Evolutionary conservation across 1,140 invertebrate genomes (phyloP).

Genomic region (Samia ricini): DNA sequence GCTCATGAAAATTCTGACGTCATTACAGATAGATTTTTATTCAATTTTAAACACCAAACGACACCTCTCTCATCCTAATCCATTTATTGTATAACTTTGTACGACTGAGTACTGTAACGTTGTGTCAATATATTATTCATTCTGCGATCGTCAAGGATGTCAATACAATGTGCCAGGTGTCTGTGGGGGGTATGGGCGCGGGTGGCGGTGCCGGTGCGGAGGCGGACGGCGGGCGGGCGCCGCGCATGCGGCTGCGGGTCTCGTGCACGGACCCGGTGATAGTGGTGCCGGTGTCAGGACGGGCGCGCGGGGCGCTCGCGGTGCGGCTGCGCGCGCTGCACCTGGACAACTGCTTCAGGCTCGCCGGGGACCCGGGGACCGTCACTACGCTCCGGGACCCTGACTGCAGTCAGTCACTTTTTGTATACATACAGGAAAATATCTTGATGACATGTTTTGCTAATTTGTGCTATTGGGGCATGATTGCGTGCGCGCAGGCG

Average conservation of each 20-base stretch:
- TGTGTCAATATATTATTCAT: too few relatives aligned
- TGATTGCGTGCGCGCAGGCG: conserved; percentile 13
- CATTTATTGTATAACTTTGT: too few relatives aligned
- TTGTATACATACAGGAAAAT: not conserved
- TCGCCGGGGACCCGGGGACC: conserved; percentile 79
- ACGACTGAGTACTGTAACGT: too few relatives aligned
- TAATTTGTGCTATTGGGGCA: not conserved
- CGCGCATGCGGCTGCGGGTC: conserved; percentile 83
- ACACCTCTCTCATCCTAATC: too few relatives aligned
- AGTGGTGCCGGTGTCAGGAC: conserved; percentile 91
- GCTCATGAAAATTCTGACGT: too few relatives aligned
- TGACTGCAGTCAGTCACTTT: conserved; percentile 24
- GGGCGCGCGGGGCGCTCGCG: conserved; percentile 87
- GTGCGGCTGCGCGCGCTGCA: conserved; percentile 90
- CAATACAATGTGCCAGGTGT: too few relatives aligned
- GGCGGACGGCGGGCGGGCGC: conserved; percentile 75
- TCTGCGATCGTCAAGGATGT: too few relatives aligned
- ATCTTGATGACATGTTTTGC: not conserved
- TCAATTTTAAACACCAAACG: too few relatives aligned
- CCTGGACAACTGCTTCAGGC: conserved; percentile 86
- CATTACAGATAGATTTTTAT: too few relatives aligned
- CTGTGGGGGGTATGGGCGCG: too few relatives aligned
- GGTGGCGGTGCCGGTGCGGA: too few relatives aligned
- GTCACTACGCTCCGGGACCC: conserved; percentile 71
- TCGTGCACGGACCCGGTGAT: conserved; percentile 88